Evolutionary conservation across 2,113 vertebrate genomes (phyloP).

Genomic region (Todiramphus saurophagus): DNA sequence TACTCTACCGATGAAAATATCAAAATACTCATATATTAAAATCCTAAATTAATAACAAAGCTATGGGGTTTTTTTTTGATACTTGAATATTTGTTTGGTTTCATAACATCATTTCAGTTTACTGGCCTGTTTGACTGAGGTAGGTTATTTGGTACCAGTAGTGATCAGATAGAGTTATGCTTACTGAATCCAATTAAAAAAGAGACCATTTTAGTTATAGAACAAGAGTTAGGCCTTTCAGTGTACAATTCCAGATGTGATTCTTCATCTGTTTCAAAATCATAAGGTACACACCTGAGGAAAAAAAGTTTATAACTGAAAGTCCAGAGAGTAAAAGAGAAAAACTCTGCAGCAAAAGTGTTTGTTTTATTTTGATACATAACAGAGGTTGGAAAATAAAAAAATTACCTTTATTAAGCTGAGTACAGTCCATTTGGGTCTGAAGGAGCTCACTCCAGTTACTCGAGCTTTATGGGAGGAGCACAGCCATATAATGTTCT

Average conservation of each 20-base stretch:
- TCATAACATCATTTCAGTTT: not conserved
- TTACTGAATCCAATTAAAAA: not conserved
- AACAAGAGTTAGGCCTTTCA: not conserved
- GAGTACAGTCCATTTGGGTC: not conserved
- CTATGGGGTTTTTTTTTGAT: rapidly evolving
- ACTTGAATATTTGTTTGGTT: not conserved
- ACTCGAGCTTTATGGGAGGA: not conserved
- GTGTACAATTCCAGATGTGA: not conserved
- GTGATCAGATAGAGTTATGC: not conserved
- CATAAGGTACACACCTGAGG: not conserved
- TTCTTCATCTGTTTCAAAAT: not conserved
- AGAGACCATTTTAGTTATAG: not conserved
- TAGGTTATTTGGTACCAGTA: not conserved
- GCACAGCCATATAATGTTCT: not conserved
- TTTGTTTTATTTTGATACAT: not conserved
- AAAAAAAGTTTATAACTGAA: not conserved
- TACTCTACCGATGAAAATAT: not conserved
- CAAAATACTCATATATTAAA: not conserved
- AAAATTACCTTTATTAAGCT: not conserved
- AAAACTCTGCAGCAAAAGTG: not conserved
- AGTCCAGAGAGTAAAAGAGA: not conserved
- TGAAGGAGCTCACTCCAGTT: not conserved
- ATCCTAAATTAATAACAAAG: not conserved
- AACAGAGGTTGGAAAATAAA: not conserved
- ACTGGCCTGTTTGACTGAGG: not conserved